These are phyloP conservation scores for Brachyopa scutellaris DNA, from an alignment of 2,888 invertebrate species.

Conservation along the genomic window DNA sequence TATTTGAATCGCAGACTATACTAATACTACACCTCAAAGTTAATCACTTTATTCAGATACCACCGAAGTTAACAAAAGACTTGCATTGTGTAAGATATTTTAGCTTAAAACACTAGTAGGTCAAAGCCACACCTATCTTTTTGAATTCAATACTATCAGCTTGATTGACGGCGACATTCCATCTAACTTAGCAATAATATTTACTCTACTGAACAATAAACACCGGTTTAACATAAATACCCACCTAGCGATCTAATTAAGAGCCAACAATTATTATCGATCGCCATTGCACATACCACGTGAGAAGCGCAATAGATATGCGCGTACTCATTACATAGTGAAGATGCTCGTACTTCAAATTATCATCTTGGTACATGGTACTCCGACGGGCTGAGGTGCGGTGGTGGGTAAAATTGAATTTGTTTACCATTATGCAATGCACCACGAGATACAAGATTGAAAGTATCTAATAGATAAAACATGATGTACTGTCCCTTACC, in stretches of 20 bases:
- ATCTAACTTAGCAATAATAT: not conserved
- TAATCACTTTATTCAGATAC: too few relatives aligned
- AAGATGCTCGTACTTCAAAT: not conserved
- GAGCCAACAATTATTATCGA: not conserved
- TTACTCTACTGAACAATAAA: not conserved
- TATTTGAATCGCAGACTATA: too few relatives aligned
- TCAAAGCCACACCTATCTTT: not conserved
- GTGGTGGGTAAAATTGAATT: not conserved
- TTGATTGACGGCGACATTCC: not conserved
- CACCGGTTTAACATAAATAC: not conserved
- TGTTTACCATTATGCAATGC: constrained; percentile 13
- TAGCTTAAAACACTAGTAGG: not conserved
- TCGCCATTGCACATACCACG: not conserved
- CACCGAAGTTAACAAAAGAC: too few relatives aligned
- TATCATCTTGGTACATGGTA: not conserved
- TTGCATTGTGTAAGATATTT: too few relatives aligned
- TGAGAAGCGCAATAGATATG: constrained; percentile 6
- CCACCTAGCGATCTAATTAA: not conserved
- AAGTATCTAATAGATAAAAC: constrained; percentile 4
- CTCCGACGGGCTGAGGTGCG: not conserved
- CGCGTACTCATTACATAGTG: too few relatives aligned
- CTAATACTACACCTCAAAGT: too few relatives aligned
- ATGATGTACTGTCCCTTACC: not conserved
- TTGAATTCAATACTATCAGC: not conserved
- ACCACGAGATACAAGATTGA: constrained; percentile 2